phyloP scores from a whole-genome alignment of 2,888 invertebrate species.

The Eupelmus urozonus region DNA sequence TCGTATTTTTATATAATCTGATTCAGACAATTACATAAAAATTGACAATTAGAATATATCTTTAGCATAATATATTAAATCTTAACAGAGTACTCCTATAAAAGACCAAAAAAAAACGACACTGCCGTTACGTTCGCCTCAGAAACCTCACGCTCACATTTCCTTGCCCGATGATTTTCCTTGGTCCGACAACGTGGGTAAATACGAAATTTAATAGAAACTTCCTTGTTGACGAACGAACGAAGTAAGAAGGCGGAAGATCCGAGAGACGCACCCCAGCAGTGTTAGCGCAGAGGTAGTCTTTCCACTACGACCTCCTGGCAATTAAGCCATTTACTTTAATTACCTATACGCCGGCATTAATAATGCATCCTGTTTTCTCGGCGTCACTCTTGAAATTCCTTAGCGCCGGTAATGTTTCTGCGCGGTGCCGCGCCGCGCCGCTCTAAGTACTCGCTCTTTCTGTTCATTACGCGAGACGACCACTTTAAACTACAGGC shows the following conservation, averaged over 20 bases:
- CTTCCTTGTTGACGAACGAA: conserved; percentile 67
- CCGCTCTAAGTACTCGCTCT: conserved; percentile 46
- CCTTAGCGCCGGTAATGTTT: conserved; percentile 55
- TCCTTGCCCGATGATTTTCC: conserved; percentile 64
- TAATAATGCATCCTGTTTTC: conserved; percentile 66
- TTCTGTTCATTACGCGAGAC: conserved; percentile 47
- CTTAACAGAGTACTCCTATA: too few relatives aligned
- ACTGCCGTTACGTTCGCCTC: background rate
- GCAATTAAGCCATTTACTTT: conserved; percentile 68
- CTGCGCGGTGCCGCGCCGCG: too few relatives aligned
- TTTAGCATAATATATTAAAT: too few relatives aligned
- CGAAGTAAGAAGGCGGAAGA: conserved; percentile 56
- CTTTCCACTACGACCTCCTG: conserved; percentile 59
- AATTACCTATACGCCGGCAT: conserved; percentile 67
- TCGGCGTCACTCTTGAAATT: conserved; percentile 60
- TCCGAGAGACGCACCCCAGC: conserved; percentile 39
- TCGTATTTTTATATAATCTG: background rate
- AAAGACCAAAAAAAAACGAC: background rate
- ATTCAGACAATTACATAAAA: too few relatives aligned
- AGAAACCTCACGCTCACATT: conserved; percentile 22
- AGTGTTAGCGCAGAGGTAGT: conserved; percentile 38
- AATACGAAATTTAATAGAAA: conserved; percentile 69
- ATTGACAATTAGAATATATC: too few relatives aligned
- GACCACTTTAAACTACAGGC: conserved; percentile 38
- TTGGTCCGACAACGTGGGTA: conserved; percentile 63